Evolutionary conservation across 2,797 vertebrate species (phyloP).

Genomic region (Sternarchorhynchus goeldii): DNA sequence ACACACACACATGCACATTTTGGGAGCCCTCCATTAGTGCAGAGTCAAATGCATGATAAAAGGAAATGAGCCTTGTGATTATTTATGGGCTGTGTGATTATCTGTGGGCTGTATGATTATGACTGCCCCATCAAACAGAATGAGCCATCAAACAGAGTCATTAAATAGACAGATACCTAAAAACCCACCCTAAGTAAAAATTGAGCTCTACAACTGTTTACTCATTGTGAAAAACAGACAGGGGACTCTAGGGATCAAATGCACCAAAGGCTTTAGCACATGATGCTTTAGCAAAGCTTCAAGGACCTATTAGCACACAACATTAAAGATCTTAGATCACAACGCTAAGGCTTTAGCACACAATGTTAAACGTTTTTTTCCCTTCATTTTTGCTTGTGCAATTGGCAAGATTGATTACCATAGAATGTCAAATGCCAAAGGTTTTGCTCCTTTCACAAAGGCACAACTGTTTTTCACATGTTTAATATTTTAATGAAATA

Average conservation of each 20-base stretch:
- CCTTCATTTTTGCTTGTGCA: not conserved
- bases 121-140: not conserved
- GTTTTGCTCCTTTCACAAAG: not conserved
- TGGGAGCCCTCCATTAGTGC: not conserved
- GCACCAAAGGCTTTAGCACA: not conserved
- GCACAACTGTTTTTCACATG: not conserved
- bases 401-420: not conserved
- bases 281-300: no score
- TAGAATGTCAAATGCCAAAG: not conserved
- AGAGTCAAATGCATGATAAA: conserved; percentile 24
- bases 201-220: conserved; percentile 1
- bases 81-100: conserved; percentile 19
- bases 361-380: no score
- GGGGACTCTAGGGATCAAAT: not conserved
- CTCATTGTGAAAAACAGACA: not conserved
- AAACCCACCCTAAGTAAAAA: conserved; percentile 7
- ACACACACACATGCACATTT: conserved; percentile 16
- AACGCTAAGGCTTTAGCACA: no score
- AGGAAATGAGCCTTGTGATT: conserved; percentile 19
- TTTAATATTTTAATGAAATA: not conserved
- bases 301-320: no score
- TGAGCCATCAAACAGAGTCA: conserved; percentile 21
- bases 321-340: no score
- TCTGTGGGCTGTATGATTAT: conserved; percentile 6
- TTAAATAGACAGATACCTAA: no score